Percentiles rank a stretch among this genome's conserved stretches.
Conservation (phyloP, 2,888 invertebrate species). For the Oeneis ivallda region DNA sequence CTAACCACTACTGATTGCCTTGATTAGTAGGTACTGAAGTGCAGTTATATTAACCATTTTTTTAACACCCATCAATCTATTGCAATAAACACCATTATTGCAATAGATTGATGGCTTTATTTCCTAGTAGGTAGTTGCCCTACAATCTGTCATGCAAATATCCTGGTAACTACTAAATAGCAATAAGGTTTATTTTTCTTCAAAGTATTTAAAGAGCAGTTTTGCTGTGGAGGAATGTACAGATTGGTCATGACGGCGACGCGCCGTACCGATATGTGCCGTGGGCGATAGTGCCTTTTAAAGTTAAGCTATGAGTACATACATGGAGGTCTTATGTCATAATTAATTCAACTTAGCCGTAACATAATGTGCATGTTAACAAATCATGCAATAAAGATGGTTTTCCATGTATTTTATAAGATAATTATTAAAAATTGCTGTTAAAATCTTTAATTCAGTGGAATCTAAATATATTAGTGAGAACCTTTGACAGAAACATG, state of each 20-base stretch:
- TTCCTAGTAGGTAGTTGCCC: constrained; percentile 62
- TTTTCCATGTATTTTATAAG: background rate
- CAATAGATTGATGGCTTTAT: constrained; percentile 75
- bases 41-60: constrained; percentile 59
- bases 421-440: background rate
- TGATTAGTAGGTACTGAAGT: constrained; percentile 55
- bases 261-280: constrained; percentile 51
- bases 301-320: constrained; percentile 25
- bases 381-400: background rate
- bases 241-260: constrained; percentile 71
- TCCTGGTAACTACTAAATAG: constrained; percentile 10
- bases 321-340: constrained; percentile 22
- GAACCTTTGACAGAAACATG: background rate
- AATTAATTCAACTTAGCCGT: constrained; percentile 3
- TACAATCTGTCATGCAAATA: constrained; percentile 43
- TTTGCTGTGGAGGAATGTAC: constrained; percentile 32
- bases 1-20: constrained; percentile 47
- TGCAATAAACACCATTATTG: no score
- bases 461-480: background rate
- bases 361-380: constrained; percentile 6
- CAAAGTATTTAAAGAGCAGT: constrained; percentile 21
- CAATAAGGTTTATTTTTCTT: constrained; percentile 27
- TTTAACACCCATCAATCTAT: no score
- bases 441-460: background rate
- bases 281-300: constrained; percentile 43